Evolutionary conservation across 2,113 vertebrate species (phyloP), one percentile per base, ranked within the genome.

Genomic region (Xenopus borealis): DNA sequence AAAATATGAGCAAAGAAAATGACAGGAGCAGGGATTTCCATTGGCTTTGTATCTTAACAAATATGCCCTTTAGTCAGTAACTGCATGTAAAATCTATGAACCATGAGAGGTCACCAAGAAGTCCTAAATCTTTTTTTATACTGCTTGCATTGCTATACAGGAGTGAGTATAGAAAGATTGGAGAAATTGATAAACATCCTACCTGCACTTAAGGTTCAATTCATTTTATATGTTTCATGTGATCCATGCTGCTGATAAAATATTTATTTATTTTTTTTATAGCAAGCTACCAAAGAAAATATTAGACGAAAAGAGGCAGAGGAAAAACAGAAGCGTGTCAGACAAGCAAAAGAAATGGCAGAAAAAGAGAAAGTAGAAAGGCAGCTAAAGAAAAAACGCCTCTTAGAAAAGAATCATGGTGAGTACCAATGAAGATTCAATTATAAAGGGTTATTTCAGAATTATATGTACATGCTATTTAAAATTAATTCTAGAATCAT

Each of bases 221-320:
- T 50, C 14, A 50, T 50, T 50, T 50, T 50, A 12, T 50, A 13
- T 50, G 10, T 11, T 18, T 20, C 52, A 19, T n/a, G 17, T 59
- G 57, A 59, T 10, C 57, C 57, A 7, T 17, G 17, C 19, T 18
- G 57, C 57, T 59, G 19, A 50, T 3, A 55, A 73, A 40, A 59
- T 45, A 73, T 20, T 66, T 46, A 55, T 58, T 85, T 81, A 27
- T 55, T 81, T 82, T 84, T 66, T 72, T 18, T 67, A 78, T 83
- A 99, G 96, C 94, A 96, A 96, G 96, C 94, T 63, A 79, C 93
- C 75, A 97, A 95, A 85, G 96, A 98, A 79, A 99, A 98, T 80
- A 72, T 84, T 44, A 93, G 82, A 89, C 91, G 80, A 82, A 88
- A 89, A 71, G 97, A 99, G 88, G 85, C 86, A 3, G 95, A 95